Evolutionary conservation across 2,113 vertebrate genomes (phyloP).

Genomic region (Daboia siamensis): DNA sequence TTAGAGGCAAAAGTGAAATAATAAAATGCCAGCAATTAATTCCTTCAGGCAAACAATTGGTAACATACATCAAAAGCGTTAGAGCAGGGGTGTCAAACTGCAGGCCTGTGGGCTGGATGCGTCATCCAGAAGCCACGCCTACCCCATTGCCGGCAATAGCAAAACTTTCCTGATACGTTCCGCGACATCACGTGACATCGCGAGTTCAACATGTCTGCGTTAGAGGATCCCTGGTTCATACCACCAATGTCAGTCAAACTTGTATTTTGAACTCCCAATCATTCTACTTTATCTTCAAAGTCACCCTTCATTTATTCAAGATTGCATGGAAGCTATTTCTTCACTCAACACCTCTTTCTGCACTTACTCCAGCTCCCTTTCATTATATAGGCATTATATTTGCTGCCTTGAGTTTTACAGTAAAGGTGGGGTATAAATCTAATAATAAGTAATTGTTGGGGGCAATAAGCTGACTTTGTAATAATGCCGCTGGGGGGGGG

Average conservation of each 20-base stretch:
- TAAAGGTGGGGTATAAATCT: background rate
- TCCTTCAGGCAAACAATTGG: background rate
- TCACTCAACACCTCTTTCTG: background rate
- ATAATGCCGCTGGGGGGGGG: no score
- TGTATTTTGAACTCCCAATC: background rate
- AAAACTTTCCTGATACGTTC: no score
- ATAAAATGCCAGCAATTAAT: background rate
- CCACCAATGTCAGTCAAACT: background rate
- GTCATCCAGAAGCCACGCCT: no score
- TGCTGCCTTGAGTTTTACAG: background rate
- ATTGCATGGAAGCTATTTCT: background rate
- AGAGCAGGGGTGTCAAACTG: background rate
- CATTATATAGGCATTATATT: background rate
- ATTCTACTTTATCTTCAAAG: background rate
- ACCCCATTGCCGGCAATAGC: no score
- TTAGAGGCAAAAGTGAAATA: background rate
- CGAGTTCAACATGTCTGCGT: no score
- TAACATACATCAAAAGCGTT: background rate
- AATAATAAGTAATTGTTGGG: background rate
- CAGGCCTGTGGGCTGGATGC: no score
- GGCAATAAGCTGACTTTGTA: no score
- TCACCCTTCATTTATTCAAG: background rate
- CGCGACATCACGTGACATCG: no score
- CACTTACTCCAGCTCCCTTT: conserved; percentile 27
- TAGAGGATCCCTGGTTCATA: background rate